Evolutionary conservation across 1,140 invertebrate genomes (phyloP), one percentile per base, ranked within the genome.

Genomic region (Drosophila orosa): DNA sequence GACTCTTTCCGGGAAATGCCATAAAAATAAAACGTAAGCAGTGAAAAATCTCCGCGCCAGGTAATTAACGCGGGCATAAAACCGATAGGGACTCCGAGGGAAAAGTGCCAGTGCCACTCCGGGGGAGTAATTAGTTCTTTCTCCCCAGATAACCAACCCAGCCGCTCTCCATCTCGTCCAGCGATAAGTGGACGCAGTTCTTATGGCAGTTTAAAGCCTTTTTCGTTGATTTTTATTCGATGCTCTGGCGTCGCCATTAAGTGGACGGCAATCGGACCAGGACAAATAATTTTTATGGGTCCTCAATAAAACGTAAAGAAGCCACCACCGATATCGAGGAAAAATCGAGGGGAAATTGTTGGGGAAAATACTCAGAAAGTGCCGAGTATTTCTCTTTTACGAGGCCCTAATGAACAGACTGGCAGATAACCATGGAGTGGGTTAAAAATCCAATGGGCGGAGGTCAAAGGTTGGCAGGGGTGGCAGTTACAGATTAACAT

Each of bases 41-140:
- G 77, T 90, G 69, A 80, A 75, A 71, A 90, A 75, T 86, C 59
- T 75, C 83, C 75, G 60, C 61, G 59, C 45, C 50, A 63, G 73
- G 80, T 84, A 87, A 87, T 87, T 87, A 87, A 87, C 84, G 62
- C 73, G 63, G 37, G 55, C 80, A 78, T 90, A 71, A 87, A 80
- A 83, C 58, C 40, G 55, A 60, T 42, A 42, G 78, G 57, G 31
- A 40, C 9, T 44, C 33, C 22, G 17, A 25, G 19, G 22, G 39
- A 65, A 39, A 22, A 45, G 33, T 35, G 33, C 62, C 47, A 45
- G 33, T 35, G 33, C 62, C 47, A 48, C 59, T 69, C 72, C 59
- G 42, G 50, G 59, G 73, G 66, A 81, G 78, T 76, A 76, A 76
- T 76, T 76, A 76, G 73, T 66, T 67, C 74, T 58, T 76, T 65